Evolutionary conservation across 2,888 invertebrate genomes (phyloP).

Genomic region (Rhingia rostrata): DNA sequence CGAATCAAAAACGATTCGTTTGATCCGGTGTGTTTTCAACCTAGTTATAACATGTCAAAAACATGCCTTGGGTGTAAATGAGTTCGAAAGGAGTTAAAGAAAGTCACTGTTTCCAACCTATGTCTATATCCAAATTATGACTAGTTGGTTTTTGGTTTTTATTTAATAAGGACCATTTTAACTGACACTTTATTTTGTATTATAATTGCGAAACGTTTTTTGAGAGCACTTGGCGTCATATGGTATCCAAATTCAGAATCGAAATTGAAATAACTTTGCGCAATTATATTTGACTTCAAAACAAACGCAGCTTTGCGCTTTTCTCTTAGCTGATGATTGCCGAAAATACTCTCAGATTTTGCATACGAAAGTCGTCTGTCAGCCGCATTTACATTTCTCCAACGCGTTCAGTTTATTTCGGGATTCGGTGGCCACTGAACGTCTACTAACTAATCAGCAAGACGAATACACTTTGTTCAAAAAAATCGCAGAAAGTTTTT

Average conservation of each 20-base stretch:
- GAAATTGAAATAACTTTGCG: slow-evolving; percentile 28
- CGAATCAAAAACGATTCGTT: too few relatives aligned
- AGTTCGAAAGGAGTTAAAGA: too few relatives aligned
- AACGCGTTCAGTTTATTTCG: slow-evolving; percentile 70
- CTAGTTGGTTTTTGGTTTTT: too few relatives aligned
- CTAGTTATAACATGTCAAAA: too few relatives aligned
- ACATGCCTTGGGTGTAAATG: too few relatives aligned
- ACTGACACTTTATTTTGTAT: background rate
- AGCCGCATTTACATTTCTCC: slow-evolving; percentile 53
- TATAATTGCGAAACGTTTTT: slow-evolving; percentile 5
- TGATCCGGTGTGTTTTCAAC: too few relatives aligned
- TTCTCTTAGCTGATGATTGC: slow-evolving; percentile 54
- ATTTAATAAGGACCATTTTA: too few relatives aligned
- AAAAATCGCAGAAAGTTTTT: slow-evolving; percentile 36
- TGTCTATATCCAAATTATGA: too few relatives aligned
- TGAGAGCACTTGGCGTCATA: background rate
- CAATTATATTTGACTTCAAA: slow-evolving; percentile 31
- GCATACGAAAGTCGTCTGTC: slow-evolving; percentile 46
- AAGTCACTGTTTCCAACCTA: too few relatives aligned
- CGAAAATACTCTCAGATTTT: slow-evolving; percentile 45
- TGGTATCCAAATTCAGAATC: slow-evolving; percentile 5
- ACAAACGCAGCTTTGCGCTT: slow-evolving; percentile 56
- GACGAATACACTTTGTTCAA: slow-evolving; percentile 23
- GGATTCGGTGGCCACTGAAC: slow-evolving; percentile 71
- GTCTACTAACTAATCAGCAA: slow-evolving; percentile 56